Evolutionary conservation across 2,797 vertebrate genomes (phyloP).

Genomic region (Manis pentadactyla): DNA sequence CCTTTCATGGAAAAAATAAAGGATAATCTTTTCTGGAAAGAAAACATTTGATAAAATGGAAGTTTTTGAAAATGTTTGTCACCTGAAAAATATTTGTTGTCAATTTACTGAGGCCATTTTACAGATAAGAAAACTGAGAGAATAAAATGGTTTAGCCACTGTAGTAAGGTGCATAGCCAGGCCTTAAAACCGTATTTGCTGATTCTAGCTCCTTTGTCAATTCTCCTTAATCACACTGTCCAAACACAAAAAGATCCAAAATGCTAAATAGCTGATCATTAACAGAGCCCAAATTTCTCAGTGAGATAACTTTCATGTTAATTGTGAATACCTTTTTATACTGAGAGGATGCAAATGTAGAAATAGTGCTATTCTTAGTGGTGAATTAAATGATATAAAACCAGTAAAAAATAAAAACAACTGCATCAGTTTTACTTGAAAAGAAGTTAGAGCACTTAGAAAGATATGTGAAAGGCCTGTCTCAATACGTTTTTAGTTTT

Average conservation of each 20-base stretch:
- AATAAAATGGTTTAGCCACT: neutral
- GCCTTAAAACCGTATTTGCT: neutral
- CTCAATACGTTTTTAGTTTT: neutral
- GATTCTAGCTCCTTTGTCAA: neutral
- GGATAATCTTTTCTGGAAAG: neutral
- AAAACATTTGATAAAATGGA: neutral
- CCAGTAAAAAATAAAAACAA: constrained; percentile 40
- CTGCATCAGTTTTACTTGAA: neutral
- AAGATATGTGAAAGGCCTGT: constrained; percentile 24
- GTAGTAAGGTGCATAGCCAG: neutral
- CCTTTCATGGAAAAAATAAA: neutral
- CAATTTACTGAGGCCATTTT: neutral
- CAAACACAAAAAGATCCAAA: neutral
- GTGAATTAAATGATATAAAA: constrained; percentile 74
- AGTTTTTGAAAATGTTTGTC: neutral
- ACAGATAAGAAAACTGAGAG: constrained; percentile 6
- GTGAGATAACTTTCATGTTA: constrained; percentile 61
- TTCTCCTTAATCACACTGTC: neutral
- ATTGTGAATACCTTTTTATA: constrained; percentile 69
- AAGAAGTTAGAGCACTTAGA: constrained; percentile 16
- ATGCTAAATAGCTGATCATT: constrained; percentile 7
- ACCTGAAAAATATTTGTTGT: neutral
- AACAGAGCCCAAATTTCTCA: constrained; percentile 5
- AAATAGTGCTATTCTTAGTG: constrained; percentile 53
- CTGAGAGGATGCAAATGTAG: constrained; percentile 64